These are phyloP conservation scores for Dryoscopus gambensis DNA, from an alignment of 2,113 vertebrate species.

Conservation along the genomic window DNA sequence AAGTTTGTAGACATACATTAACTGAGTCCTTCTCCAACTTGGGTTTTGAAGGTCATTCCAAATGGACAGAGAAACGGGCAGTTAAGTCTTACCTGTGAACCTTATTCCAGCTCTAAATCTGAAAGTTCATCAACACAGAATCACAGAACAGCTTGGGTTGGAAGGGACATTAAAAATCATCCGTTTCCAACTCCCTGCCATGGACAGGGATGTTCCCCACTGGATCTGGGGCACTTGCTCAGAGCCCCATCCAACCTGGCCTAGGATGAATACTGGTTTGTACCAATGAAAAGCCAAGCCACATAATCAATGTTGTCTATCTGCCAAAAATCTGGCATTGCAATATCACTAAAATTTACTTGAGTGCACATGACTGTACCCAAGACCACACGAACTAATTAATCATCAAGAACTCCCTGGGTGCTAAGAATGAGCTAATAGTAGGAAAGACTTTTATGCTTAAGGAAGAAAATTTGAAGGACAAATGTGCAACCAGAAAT, in stretches of 20 bases:
- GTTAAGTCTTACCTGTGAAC: neutral
- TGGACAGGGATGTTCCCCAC: neutral
- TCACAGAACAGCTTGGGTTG: neutral
- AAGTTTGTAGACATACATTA: slow-evolving; percentile 47
- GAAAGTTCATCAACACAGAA: neutral
- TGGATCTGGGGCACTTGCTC: neutral
- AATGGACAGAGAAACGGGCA: neutral
- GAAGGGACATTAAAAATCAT: neutral
- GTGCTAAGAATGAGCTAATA: neutral
- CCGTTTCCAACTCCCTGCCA: neutral
- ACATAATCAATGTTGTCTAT: neutral
- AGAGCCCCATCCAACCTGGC: neutral
- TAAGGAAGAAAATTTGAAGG: neutral
- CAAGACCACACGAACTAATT: neutral
- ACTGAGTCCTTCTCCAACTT: slow-evolving; percentile 40
- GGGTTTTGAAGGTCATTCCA: slow-evolving; percentile 21
- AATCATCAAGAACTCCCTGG: neutral
- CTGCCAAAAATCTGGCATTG: neutral
- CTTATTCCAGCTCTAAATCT: neutral
- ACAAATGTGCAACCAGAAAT: neutral
- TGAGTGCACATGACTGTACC: neutral
- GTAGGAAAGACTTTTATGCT: neutral
- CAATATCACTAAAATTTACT: neutral
- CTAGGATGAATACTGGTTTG: neutral
- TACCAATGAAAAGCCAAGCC: neutral